These are phyloP conservation scores for Caloenas nicobarica DNA, from an alignment of 2,113 vertebrate species.

Conservation along the genomic window DNA sequence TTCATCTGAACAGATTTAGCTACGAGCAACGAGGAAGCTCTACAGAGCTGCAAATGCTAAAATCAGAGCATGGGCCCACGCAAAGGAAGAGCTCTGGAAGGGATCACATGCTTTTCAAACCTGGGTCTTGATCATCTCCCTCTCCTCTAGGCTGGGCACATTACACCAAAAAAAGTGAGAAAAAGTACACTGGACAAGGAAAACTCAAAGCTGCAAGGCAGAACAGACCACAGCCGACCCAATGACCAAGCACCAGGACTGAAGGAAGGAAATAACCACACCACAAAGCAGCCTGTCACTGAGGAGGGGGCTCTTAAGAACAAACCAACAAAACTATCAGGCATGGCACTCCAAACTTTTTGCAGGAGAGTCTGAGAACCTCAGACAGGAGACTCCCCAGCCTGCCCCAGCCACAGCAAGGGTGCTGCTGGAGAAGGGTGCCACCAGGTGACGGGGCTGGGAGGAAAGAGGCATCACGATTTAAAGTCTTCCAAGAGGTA, in stretches of 20 bases:
- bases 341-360: neutral
- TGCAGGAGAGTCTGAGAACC: neutral
- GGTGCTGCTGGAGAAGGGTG: neutral
- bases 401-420: neutral
- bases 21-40: neutral
- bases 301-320: neutral
- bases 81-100: neutral
- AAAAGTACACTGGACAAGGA: neutral
- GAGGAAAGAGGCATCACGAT: neutral
- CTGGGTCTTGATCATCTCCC: neutral
- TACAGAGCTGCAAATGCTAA: neutral
- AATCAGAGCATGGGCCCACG: neutral
- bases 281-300: neutral
- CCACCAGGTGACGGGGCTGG: neutral
- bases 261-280: neutral
- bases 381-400: neutral
- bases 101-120: rapidly evolving
- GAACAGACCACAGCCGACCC: neutral
- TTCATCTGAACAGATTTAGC: neutral
- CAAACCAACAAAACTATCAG: neutral
- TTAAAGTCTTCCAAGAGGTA: neutral
- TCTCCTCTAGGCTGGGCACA: neutral
- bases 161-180: neutral
- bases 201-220: neutral
- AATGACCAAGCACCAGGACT: neutral